Evolutionary conservation across 2,888 invertebrate species (phyloP).

Genomic region (Cephus sareptanus): DNA sequence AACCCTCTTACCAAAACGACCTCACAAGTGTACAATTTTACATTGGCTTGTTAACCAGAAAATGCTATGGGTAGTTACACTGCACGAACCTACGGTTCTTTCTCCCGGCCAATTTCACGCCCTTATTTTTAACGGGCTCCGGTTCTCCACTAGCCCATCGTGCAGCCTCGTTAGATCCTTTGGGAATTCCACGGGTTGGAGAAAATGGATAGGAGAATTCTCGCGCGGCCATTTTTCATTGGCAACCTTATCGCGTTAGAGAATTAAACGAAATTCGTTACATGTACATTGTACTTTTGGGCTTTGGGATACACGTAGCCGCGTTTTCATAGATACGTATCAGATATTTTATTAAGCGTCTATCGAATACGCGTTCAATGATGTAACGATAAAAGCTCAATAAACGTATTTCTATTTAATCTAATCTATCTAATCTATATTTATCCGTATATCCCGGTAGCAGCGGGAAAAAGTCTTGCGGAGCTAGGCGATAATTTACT

Average conservation of each 20-base stretch:
- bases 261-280: not conserved
- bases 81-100: not conserved
- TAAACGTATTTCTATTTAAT: not conserved
- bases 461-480: not conserved
- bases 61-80: not conserved
- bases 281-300: not conserved
- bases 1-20: not conserved
- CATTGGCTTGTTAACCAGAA: not conserved
- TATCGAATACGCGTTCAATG: not conserved
- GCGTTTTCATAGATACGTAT: not conserved
- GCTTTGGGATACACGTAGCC: not conserved
- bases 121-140: not conserved
- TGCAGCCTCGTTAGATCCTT: not conserved
- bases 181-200: not conserved
- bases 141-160: not conserved
- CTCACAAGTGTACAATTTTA: not conserved
- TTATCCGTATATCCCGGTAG: not conserved
- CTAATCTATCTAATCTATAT: not conserved
- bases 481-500: no score
- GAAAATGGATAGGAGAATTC: not conserved
- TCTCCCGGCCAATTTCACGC: not conserved
- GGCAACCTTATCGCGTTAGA: not conserved
- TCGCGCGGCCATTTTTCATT: not conserved
- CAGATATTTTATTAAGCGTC: not conserved
- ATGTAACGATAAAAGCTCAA: not conserved